Evolutionary conservation across 2,113 vertebrate species (phyloP), one percentile per base, ranked within the genome.

Genomic region (Mesoclemmys tuberculata): DNA sequence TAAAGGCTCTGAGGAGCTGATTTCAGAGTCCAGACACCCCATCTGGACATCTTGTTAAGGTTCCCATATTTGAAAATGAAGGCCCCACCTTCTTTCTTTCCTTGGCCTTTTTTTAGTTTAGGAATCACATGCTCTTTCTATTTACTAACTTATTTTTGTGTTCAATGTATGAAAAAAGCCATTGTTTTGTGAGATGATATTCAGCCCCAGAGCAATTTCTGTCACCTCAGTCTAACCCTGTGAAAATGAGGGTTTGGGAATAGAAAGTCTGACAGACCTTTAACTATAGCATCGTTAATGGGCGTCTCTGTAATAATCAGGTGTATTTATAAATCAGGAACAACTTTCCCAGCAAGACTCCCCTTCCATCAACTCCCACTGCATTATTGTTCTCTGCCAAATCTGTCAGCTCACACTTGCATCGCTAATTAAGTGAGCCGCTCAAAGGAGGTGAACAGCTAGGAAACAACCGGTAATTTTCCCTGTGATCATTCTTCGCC

Each of bases 301-400:
- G 94, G 89, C 0, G 1, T 80, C 77, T 80, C 84, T 24, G 58
- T 97, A 95, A 97, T 95, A 93, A 97, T 83, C 92, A 96, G 89
- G 87, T 89, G 46, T 94, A 94, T 95, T 97, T 97, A 95, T 93
- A 97, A 93, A 89, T 46, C 88, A 96, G 81, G 80, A 94, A 87
- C 81, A 84, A 94, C 93, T 90, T 96, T 61, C 82, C 83, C 81
- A 84, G 95, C 58, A 92, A 94, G 94, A 78, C 55, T 87, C 84
- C 80, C 80, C 75, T 93, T 91, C 80, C 77, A 82, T 94, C 88
- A 71, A 77, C 91, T 97, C 92, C 96, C 80, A 80, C 88, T 58
- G 71, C 77, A 93, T 90, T 93, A 93, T 52, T 91, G 80, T 87
- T 95, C 88, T 58, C 83, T 93, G 89, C 84, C 85, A 90, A 89